Conservation (phyloP, 2,888 invertebrate species). For the Erebia epiphron region DNA sequence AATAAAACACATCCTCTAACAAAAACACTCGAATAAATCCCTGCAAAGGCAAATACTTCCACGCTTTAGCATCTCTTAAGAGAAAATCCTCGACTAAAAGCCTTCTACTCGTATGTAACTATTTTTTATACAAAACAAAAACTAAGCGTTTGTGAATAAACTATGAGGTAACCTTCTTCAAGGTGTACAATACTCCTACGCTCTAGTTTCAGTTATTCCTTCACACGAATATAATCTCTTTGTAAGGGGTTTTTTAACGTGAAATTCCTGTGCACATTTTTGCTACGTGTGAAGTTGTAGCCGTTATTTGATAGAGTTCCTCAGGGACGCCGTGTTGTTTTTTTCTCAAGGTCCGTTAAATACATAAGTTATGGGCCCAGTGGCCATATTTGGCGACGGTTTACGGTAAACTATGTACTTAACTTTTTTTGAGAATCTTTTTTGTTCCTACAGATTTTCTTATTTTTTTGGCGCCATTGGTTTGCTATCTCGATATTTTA, state of each 20-base stretch:
- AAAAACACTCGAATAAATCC: slow-evolving; percentile 19
- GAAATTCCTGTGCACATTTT: slow-evolving; percentile 3
- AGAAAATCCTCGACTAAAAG: slow-evolving; percentile 19
- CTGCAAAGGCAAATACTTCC: slow-evolving; percentile 18
- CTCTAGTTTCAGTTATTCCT: background rate
- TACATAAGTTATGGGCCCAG: slow-evolving; percentile 30
- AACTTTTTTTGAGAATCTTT: slow-evolving; percentile 2
- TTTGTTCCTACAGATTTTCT: background rate
- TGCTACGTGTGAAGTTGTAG: background rate
- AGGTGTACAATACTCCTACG: slow-evolving; percentile 12
- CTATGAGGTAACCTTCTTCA: slow-evolving; percentile 27
- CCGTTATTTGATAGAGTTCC: slow-evolving; percentile 25
- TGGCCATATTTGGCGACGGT: slow-evolving; percentile 20
- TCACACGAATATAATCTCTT: background rate
- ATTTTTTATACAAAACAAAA: slow-evolving; percentile 29
- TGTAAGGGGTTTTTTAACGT: background rate
- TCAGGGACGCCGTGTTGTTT: slow-evolving; percentile 25
- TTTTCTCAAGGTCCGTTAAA: slow-evolving; percentile 30
- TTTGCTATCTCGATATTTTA: background rate
- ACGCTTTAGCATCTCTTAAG: slow-evolving; percentile 6
- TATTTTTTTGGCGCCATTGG: background rate
- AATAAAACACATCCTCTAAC: slow-evolving; percentile 13
- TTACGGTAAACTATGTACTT: slow-evolving; percentile 22
- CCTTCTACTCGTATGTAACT: slow-evolving; percentile 22
- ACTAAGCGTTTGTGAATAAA: slow-evolving; percentile 39